Evolutionary conservation across 2,113 vertebrate genomes (phyloP).

Genomic region (Petrocephalus microphthalmus): DNA sequence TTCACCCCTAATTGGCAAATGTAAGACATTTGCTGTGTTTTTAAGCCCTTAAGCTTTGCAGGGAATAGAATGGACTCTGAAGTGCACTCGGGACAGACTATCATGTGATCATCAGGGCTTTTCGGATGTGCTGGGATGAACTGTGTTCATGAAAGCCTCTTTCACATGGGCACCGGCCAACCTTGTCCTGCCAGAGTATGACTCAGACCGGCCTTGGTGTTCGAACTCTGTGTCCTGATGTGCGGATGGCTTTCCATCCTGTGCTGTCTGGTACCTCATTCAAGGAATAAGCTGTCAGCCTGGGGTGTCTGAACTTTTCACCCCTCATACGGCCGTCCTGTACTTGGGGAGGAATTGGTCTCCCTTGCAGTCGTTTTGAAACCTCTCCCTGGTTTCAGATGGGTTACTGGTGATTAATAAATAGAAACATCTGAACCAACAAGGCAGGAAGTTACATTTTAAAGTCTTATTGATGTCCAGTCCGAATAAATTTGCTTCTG

Average conservation of each 20-base stretch:
- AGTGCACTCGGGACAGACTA: neutral
- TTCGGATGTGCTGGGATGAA: neutral
- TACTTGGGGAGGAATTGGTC: neutral
- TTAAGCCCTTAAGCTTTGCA: neutral
- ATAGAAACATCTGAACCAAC: neutral
- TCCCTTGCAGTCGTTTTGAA: neutral
- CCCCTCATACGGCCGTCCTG: neutral
- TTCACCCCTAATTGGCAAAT: constrained; percentile 5
- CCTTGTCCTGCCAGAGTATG: neutral
- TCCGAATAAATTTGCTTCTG: neutral
- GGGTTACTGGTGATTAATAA: neutral
- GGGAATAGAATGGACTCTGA: neutral
- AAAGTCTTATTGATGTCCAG: neutral
- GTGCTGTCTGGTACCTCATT: neutral
- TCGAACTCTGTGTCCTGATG: neutral
- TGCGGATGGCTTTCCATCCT: neutral
- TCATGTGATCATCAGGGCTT: constrained; percentile 7
- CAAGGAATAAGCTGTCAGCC: neutral
- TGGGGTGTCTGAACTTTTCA: neutral
- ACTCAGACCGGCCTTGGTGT: neutral
- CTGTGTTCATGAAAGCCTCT: neutral
- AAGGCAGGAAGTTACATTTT: neutral
- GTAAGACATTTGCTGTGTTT: neutral
- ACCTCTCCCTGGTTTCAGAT: neutral
- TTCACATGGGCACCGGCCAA: neutral